Evolutionary conservation across 2,797 vertebrate genomes (phyloP), one percentile per base, ranked within the genome.

Genomic region (Novumbra hubbsi): DNA sequence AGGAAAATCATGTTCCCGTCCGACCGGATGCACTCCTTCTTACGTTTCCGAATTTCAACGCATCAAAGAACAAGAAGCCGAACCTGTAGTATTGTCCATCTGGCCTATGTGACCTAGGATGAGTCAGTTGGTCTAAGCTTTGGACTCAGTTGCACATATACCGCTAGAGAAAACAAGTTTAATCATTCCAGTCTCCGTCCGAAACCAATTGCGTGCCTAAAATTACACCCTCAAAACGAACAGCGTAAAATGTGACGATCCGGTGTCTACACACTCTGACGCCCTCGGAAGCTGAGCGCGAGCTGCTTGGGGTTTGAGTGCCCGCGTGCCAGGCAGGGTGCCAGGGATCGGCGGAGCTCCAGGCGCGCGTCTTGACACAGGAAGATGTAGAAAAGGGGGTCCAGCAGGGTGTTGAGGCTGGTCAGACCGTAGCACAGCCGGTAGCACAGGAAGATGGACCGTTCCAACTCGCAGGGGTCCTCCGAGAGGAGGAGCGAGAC

Each of bases 361-460:
- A 90, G 82, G 0, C 92, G 88, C 32, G 92, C 93, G 9, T 94
- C 87, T 0, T 90, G 76, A 74, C 92, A 94, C 73, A 95, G 83
- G 74, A 94, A 94, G 68, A 94, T 93, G 82, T 95, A 95, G 81
- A 95, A 93, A 69, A 94, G 92, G 0, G 94, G 93, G 79, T 94
- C 90, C 76, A 95, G 88, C 38, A 94, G 76, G 19, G 92, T 93
- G 86, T 95, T 94, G 45, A 95, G 90, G 81, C 92, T 94, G 80
- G 93, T 94, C 77, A 95, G 84, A 19, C 92, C 93, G 0, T 93
- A 94, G 85, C 91, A 94, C 15, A 94, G 84, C 41, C 92, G 88
- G 66, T 94, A 93, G 65, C 84, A 62, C 2, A 93, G 85, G 78
- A 93, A 94, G 68, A 95, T 83, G 0, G 92, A 91, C 3, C 62